phyloP scores from a whole-genome alignment of 1,140 invertebrate genomes.

The Zaprionus davidi region DNA sequence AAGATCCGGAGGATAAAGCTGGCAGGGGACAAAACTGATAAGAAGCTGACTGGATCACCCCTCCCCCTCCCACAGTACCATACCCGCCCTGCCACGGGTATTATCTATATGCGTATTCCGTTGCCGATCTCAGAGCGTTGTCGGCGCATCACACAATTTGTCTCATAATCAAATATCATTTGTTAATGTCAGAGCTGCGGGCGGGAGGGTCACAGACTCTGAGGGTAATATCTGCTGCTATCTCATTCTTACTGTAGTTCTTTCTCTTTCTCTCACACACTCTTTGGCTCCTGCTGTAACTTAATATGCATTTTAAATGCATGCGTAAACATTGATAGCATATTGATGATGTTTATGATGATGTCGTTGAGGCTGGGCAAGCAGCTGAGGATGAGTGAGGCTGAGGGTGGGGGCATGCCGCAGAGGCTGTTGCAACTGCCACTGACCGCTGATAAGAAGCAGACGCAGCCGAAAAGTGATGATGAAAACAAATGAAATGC shows the following conservation, averaged over 20 bases:
- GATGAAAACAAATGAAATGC: conserved; percentile 77
- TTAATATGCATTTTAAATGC: conserved; percentile 75
- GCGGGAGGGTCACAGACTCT: conserved; percentile 30
- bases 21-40: conserved; percentile 24
- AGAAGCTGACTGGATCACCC: not conserved
- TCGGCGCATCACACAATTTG: conserved; percentile 76
- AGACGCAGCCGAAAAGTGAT: conserved; percentile 45
- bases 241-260: not conserved
- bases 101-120: conserved; percentile 12
- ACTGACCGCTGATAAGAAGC: conserved; percentile 70
- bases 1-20: conserved; percentile 43
- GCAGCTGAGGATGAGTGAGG: conserved; percentile 19
- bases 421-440: conserved; percentile 67
- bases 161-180: conserved; percentile 83
- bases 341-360: conserved; percentile 61
- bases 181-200: conserved; percentile 76
- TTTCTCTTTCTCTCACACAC: not conserved
- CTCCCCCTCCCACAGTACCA: not conserved
- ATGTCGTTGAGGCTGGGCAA: conserved; percentile 8
- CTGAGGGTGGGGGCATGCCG: conserved; percentile 25
- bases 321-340: conserved; percentile 80
- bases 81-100: not conserved
- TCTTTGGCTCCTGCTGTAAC: conserved; percentile 42
- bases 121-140: conserved; percentile 18
- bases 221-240: conserved; percentile 19